A percentile compares a stretch with the other conserved stretches of the same genome.
Evolutionary conservation across 1,140 invertebrate genomes (phyloP).

Genomic region (Stegodyphus dumicola): DNA sequence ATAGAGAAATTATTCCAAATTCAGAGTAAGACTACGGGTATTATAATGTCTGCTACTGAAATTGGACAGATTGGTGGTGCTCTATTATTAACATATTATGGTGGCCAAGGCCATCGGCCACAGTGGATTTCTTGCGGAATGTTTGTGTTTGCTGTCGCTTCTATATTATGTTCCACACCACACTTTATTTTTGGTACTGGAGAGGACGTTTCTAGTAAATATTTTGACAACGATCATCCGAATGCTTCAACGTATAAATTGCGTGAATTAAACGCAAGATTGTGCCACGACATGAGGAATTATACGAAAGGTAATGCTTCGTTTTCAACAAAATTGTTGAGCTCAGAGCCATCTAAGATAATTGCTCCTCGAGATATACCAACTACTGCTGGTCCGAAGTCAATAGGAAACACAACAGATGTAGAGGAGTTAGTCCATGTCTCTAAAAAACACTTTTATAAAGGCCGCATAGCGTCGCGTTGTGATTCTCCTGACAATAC

Average conservation of each 20-base stretch:
- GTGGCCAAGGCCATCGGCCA: constrained; percentile 92
- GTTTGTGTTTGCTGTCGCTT: constrained; percentile 87
- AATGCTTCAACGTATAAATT: constrained; percentile 52
- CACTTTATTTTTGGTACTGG: constrained; percentile 66
- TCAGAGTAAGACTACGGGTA: constrained; percentile 92
- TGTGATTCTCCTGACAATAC: constrained; percentile 59
- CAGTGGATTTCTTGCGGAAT: constrained; percentile 97
- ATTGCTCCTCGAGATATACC: constrained; percentile 25
- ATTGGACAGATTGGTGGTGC: constrained; percentile 89
- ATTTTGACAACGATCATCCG: not conserved
- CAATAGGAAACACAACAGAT: constrained; percentile 1
- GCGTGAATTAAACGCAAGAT: constrained; percentile 45
- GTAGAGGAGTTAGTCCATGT: not conserved
- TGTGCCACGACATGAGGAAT: constrained; percentile 50
- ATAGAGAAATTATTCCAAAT: constrained; percentile 97
- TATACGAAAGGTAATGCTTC: not conserved
- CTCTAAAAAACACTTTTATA: constrained; percentile 29
- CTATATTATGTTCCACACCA: constrained; percentile 83
- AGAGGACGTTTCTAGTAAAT: constrained; percentile 19
- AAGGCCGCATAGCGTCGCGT: constrained; percentile 33
- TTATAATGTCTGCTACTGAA: constrained; percentile 93
- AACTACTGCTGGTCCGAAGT: not conserved
- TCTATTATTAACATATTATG: constrained; percentile 86
- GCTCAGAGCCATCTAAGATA: constrained; percentile 16
- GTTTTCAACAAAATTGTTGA: not conserved